Percentiles rank a stretch among this genome's conserved stretches.
These are phyloP conservation scores for Tragelaphus strepsiceros DNA, from an alignment of 2,113 vertebrate genomes.

Conservation along the genomic window DNA sequence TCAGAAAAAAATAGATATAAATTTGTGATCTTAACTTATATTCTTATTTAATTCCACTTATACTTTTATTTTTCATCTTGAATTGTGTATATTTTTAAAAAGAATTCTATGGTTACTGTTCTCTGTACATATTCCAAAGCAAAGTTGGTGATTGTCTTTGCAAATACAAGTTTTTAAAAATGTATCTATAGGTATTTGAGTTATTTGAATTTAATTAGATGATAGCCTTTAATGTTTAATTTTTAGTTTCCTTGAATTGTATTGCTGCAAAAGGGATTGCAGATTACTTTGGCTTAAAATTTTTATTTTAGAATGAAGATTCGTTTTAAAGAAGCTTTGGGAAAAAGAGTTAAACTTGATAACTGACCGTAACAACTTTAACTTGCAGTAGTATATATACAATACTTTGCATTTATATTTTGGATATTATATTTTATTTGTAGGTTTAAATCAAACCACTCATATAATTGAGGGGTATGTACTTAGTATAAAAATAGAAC, in stretches of 20 bases:
- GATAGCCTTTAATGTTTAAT: not conserved
- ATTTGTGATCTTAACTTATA: not conserved
- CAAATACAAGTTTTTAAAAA: not conserved
- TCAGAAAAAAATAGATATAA: not conserved
- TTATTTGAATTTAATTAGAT: not conserved
- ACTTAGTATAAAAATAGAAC: not conserved
- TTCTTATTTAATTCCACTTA: not conserved
- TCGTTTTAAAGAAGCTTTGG: slow-evolving; percentile 4
- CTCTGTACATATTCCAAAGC: not conserved
- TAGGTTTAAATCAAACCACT: not conserved
- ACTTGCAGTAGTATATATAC: not conserved
- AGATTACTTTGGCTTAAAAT: not conserved
- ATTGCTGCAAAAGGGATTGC: not conserved
- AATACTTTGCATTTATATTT: not conserved
- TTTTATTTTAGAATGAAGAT: not conserved
- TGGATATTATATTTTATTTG: not conserved
- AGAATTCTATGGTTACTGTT: not conserved
- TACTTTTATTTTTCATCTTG: not conserved
- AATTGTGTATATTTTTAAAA: not conserved
- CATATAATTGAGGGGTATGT: not conserved
- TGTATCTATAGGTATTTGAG: not conserved
- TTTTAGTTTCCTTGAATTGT: not conserved
- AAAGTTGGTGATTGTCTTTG: not conserved
- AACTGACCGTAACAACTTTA: not conserved
- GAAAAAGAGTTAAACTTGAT: not conserved